Percentiles rank a stretch among this genome's conserved stretches.
Conservation (phyloP, 2,113 vertebrate genomes). For the Aptenodytes patagonicus region DNA sequence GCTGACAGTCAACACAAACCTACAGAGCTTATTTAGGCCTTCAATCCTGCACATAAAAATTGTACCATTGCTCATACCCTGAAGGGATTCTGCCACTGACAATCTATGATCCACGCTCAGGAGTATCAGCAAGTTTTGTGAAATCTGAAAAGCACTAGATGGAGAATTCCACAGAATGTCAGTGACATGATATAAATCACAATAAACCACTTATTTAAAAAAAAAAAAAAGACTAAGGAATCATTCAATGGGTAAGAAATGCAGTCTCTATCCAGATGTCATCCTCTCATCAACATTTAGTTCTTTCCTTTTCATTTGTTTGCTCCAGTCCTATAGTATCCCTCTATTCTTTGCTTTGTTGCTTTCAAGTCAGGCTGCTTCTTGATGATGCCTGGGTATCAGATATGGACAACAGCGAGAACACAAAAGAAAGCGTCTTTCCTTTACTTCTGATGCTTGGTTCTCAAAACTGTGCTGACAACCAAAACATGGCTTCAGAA, state of each 20-base stretch:
- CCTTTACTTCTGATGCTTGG: not conserved
- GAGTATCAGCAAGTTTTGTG: not conserved
- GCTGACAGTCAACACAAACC: not conserved
- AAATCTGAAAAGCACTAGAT: not conserved
- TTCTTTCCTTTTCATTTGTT: not conserved
- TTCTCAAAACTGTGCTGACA: not conserved
- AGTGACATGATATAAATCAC: not conserved
- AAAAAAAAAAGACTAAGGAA: not conserved
- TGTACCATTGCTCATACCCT: not conserved
- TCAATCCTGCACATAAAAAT: not conserved
- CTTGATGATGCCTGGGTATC: not conserved
- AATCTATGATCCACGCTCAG: not conserved
- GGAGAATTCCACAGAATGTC: not conserved
- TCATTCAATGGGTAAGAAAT: not conserved
- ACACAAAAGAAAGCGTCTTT: not conserved
- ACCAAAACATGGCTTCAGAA: not conserved
- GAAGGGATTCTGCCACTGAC: not conserved
- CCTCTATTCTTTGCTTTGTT: not conserved
- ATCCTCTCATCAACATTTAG: not conserved
- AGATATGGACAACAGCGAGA: not conserved
- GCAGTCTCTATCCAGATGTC: not conserved
- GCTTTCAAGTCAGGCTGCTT: not conserved
- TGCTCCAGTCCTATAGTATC: not conserved
- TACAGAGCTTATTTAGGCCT: not conserved
- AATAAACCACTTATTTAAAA: not conserved